A percentile compares a stretch with the other conserved stretches of the same genome.
phyloP scores from a whole-genome alignment of 2,797 vertebrate species.

The Clamator glandarius region DNA sequence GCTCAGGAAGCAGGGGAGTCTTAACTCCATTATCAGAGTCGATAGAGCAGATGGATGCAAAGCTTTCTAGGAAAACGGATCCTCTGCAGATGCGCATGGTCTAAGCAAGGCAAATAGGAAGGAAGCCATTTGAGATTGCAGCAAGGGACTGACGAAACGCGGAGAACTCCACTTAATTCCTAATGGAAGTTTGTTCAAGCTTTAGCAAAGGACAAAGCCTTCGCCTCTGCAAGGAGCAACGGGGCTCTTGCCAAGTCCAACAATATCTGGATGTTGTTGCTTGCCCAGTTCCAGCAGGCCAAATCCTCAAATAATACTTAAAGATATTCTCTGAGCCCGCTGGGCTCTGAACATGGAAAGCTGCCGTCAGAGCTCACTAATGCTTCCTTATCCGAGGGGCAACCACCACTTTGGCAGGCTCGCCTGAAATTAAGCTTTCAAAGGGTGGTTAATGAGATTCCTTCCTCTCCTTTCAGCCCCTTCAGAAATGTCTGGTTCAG shows the following conservation, averaged over 20 bases:
- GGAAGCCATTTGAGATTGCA: background rate
- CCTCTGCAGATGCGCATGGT: background rate
- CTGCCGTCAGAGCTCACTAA: background rate
- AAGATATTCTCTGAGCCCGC: background rate
- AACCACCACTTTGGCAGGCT: background rate
- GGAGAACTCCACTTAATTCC: background rate
- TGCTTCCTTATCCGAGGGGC: background rate
- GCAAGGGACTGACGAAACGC: background rate
- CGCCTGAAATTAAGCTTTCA: background rate
- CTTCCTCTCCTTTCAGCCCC: slow-evolving; percentile 14
- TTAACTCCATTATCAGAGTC: slow-evolving; percentile 49
- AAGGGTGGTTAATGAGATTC: background rate
- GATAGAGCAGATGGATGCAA: slow-evolving; percentile 46
- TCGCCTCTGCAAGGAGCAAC: background rate
- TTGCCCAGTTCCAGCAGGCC: background rate
- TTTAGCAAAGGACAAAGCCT: slow-evolving; percentile 45
- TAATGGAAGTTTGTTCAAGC: slow-evolving; percentile 23
- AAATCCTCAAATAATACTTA: slow-evolving; percentile 53
- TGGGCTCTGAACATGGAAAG: background rate
- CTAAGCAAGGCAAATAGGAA: background rate
- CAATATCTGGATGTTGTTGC: slow-evolving; percentile 24
- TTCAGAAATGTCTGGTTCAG: background rate
- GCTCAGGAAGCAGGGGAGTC: background rate
- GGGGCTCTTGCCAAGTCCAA: slow-evolving; percentile 16
- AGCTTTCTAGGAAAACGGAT: slow-evolving; percentile 55